Evolutionary conservation across 2,888 invertebrate genomes (phyloP).

Genomic region (Dexiosoma caninum): DNA sequence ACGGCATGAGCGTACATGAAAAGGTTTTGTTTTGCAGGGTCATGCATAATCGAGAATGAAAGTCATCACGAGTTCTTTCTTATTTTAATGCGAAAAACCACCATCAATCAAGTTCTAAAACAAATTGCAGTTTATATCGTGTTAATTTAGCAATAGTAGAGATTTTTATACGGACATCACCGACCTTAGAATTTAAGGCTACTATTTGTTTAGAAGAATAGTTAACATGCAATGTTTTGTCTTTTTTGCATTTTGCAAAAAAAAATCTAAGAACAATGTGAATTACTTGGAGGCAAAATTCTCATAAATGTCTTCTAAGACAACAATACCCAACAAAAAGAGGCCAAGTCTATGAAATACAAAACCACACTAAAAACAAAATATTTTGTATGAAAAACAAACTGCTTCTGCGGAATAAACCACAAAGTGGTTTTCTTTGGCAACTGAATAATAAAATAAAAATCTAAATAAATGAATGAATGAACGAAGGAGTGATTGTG

Average conservation of each 20-base stretch:
- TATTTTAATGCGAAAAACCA: no score
- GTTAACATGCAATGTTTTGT: not conserved
- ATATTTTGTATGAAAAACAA: constrained; percentile 14
- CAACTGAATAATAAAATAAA: constrained; percentile 1
- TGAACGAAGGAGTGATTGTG: not conserved
- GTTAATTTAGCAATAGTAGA: constrained; percentile 21
- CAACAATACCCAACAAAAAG: constrained; percentile 37
- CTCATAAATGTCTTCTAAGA: constrained; percentile 48
- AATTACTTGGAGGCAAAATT: constrained; percentile 55
- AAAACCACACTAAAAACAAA: constrained; percentile 53
- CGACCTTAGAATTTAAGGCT: constrained; percentile 15
- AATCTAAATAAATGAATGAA: not conserved
- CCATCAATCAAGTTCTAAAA: not conserved
- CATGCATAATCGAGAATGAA: no score
- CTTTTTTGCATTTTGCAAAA: not conserved
- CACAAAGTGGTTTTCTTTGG: constrained; percentile 39
- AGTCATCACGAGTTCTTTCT: no score
- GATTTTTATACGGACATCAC: not conserved
- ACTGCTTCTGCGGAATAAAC: constrained; percentile 28
- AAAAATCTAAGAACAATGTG: constrained; percentile 39
- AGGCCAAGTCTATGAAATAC: constrained; percentile 62
- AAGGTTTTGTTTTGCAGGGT: no score
- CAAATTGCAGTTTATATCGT: constrained; percentile 3
- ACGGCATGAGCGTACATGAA: no score
- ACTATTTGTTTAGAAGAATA: constrained; percentile 26